phyloP scores from a whole-genome alignment of 2,113 vertebrate genomes.

The Oncorhynchus gorbuscha region DNA sequence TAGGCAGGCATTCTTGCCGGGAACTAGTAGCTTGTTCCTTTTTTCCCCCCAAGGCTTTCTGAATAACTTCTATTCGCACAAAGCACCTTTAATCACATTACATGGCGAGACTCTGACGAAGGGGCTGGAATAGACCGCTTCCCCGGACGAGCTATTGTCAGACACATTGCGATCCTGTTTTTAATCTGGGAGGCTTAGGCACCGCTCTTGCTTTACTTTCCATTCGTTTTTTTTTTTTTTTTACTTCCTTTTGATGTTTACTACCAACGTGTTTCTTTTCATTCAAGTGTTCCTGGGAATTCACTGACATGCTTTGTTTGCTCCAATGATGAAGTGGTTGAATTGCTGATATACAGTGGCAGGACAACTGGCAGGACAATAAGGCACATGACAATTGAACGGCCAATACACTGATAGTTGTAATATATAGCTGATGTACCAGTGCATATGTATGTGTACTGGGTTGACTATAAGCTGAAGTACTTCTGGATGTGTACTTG shows the following conservation, averaged over 20 bases:
- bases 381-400: no score
- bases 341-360: background rate
- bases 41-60: constrained; percentile 48
- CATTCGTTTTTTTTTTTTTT: constrained; percentile 1
- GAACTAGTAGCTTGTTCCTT: constrained; percentile 52
- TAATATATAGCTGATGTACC: no score
- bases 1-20: constrained; percentile 46
- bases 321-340: background rate
- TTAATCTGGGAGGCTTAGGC: constrained; percentile 59
- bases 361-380: no score
- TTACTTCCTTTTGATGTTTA: background rate
- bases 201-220: background rate
- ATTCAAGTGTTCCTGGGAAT: background rate
- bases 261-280: background rate
- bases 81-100: constrained; percentile 70
- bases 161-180: constrained; percentile 56
- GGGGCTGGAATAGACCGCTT: constrained; percentile 48
- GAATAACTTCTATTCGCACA: constrained; percentile 66
- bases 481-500: no score
- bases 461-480: no score
- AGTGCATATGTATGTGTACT: no score
- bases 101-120: constrained; percentile 48
- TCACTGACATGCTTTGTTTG: background rate
- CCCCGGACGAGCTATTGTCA: constrained; percentile 54
- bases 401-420: no score